These are phyloP conservation scores for Sebastes trivittatus DNA, from an alignment of 2,797 vertebrate genomes.

Conservation along the genomic window DNA sequence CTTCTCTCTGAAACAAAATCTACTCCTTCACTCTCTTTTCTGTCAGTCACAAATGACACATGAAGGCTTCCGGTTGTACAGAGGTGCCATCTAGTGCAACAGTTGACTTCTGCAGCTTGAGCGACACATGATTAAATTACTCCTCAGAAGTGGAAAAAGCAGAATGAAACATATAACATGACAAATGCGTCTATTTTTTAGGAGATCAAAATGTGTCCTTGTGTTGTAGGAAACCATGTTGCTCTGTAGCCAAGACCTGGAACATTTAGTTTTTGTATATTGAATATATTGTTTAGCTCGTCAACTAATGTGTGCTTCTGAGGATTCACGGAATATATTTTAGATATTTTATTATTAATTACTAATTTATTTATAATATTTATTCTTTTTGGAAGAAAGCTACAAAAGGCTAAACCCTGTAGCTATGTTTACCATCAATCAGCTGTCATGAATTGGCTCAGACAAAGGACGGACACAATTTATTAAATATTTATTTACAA, in stretches of 20 bases:
- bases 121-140: not conserved
- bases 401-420: not conserved
- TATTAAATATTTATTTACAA: not conserved
- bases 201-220: no score
- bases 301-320: no score
- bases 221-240: no score
- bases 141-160: no score
- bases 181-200: no score
- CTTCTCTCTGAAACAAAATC: conserved; percentile 6
- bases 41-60: conserved; percentile 4
- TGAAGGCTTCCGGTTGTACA: not conserved
- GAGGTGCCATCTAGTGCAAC: conserved; percentile 64
- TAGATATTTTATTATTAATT: no score
- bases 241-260: no score
- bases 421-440: not conserved
- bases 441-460: not conserved
- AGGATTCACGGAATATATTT: not conserved
- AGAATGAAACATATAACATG: no score
- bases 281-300: no score
- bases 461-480: not conserved
- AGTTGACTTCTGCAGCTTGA: not conserved
- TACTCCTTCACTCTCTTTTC: not conserved
- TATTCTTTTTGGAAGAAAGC: not conserved
- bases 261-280: no score
- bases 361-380: no score